Conservation (phyloP, 2,888 invertebrate species). For the Acrobasis suavella region DNA sequence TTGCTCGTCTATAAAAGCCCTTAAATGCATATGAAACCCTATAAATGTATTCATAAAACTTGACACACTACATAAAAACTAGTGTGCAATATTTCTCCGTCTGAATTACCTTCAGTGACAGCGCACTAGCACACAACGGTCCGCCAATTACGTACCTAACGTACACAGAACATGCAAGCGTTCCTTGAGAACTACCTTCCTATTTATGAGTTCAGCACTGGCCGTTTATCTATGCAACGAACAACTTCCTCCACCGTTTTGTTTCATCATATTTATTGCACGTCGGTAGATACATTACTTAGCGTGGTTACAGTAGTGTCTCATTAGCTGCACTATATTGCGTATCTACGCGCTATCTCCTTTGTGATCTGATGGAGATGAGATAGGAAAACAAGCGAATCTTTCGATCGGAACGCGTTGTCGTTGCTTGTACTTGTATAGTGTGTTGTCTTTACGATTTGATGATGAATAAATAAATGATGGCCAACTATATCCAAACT, state of each 20-base stretch:
- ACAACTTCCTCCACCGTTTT: slow-evolving; percentile 73
- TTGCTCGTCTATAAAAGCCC: too few relatives aligned
- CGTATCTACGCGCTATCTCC: slow-evolving; percentile 45
- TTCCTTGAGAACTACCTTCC: slow-evolving; percentile 57
- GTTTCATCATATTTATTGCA: slow-evolving; percentile 74
- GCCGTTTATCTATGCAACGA: slow-evolving; percentile 71
- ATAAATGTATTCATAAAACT: background rate
- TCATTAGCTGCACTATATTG: slow-evolving; percentile 63
- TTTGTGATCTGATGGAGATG: slow-evolving; percentile 48
- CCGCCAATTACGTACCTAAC: slow-evolving; percentile 75
- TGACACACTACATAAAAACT: background rate
- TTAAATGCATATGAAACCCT: background rate
- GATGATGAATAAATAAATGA: background rate
- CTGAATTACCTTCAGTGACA: slow-evolving; percentile 50
- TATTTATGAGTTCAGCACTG: slow-evolving; percentile 60
- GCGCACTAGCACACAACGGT: slow-evolving; percentile 46
- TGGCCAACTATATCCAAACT: too few relatives aligned
- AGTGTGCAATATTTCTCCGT: slow-evolving; percentile 39
- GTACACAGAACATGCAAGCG: slow-evolving; percentile 65
- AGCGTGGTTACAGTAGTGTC: slow-evolving; percentile 55
- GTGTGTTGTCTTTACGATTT: background rate
- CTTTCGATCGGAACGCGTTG: background rate
- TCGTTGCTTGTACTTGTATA: background rate
- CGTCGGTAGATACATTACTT: slow-evolving; percentile 61
- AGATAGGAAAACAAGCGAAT: slow-evolving; percentile 26